Percentiles rank a stretch among this genome's conserved stretches.
These are phyloP conservation scores for Poecile atricapillus DNA, from an alignment of 2,113 vertebrate species.

Conservation along the genomic window DNA sequence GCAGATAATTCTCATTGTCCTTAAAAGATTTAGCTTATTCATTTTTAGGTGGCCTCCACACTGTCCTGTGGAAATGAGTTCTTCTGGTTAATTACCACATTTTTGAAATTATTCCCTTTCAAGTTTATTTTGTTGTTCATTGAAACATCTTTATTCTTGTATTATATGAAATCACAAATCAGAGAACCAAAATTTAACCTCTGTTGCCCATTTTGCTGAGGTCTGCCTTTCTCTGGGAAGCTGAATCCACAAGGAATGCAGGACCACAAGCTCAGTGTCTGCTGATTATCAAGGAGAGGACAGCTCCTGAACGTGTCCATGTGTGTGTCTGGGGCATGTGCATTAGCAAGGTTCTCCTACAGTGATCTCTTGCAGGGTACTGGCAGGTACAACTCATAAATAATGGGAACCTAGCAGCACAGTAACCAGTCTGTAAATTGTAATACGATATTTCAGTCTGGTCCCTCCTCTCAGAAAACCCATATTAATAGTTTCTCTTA, in stretches of 20 bases:
- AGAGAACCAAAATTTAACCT: background rate
- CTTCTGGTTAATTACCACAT: background rate
- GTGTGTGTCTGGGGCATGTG: background rate
- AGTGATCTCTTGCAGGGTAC: background rate
- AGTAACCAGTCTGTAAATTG: background rate
- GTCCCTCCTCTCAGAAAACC: background rate
- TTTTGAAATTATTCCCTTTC: background rate
- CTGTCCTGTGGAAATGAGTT: constrained; percentile 12
- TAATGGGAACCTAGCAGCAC: background rate
- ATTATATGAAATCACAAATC: background rate
- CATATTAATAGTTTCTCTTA: background rate
- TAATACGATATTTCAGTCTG: background rate
- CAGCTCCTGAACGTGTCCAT: background rate
- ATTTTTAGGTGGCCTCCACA: background rate
- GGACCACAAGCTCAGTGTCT: background rate
- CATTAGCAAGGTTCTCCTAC: background rate
- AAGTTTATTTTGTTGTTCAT: constrained; percentile 28
- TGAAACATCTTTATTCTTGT: background rate
- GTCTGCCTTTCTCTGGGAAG: background rate
- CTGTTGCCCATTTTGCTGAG: background rate
- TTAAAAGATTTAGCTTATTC: background rate
- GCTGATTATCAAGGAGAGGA: background rate
- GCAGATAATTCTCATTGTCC: background rate
- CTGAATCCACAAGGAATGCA: constrained; percentile 45
- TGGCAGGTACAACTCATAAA: background rate